Evolutionary conservation across 2,797 vertebrate genomes (phyloP).

Genomic region (Falco rusticolus): DNA sequence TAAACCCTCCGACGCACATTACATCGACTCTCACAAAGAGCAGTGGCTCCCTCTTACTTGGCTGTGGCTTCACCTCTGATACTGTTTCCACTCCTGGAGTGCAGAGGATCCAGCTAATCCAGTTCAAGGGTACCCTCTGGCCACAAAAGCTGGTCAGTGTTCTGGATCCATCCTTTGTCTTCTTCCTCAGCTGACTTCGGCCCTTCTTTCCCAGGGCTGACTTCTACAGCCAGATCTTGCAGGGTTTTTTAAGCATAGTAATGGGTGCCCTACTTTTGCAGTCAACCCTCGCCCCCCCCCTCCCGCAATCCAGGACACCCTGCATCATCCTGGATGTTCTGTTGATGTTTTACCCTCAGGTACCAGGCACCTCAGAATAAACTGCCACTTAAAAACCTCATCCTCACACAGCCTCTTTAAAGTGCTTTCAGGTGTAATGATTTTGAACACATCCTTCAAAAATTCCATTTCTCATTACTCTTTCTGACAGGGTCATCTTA

Average conservation of each 20-base stretch:
- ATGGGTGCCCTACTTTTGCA: neutral
- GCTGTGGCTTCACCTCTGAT: neutral
- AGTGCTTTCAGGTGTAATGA: neutral
- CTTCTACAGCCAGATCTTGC: neutral
- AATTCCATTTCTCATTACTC: neutral
- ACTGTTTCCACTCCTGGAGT: neutral
- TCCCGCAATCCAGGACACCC: rapidly evolving
- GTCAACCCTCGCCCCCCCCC: neutral
- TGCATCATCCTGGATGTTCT: neutral
- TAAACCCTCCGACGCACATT: neutral
- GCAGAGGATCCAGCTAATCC: neutral
- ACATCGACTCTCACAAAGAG: neutral
- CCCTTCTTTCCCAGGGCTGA: neutral
- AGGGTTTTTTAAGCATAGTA: neutral
- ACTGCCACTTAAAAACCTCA: neutral
- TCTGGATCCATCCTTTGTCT: neutral
- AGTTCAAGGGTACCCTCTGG: neutral
- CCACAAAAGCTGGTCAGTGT: neutral
- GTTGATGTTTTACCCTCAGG: neutral
- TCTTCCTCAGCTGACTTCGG: neutral
- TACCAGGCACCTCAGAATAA: neutral
- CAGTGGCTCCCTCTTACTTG: neutral
- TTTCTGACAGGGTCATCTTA: neutral
- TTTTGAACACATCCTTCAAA: neutral
- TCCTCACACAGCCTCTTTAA: neutral